These are phyloP conservation scores for Trachelus troglodyta DNA, from an alignment of 2,888 invertebrate genomes.

Conservation along the genomic window DNA sequence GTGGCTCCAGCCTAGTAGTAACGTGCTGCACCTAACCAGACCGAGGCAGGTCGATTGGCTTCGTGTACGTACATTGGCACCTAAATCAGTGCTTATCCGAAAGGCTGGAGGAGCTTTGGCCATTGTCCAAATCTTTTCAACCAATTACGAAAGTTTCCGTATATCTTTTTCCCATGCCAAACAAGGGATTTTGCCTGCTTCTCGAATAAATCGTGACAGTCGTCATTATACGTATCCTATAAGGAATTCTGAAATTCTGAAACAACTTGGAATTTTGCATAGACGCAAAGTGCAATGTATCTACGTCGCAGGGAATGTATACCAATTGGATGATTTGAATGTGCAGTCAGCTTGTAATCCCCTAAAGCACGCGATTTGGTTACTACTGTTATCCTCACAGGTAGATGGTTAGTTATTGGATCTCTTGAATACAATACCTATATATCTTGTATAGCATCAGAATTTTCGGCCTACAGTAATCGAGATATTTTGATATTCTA, in stretches of 20 bases:
- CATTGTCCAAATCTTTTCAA: neutral
- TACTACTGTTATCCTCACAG: neutral
- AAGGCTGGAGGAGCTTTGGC: neutral
- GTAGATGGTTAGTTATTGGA: neutral
- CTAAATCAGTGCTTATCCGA: neutral
- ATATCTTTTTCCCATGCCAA: neutral
- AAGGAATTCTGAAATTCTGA: neutral
- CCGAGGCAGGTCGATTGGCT: neutral
- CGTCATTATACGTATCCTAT: neutral
- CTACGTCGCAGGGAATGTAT: neutral
- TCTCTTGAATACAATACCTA: neutral
- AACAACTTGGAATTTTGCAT: neutral
- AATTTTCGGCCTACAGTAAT: neutral
- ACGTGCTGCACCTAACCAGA: neutral
- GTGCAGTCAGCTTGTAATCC: neutral
- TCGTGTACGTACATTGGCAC: neutral
- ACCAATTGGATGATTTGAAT: neutral
- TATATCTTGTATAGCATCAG: neutral
- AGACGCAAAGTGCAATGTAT: neutral
- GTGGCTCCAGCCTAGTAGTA: neutral
- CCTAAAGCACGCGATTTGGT: neutral
- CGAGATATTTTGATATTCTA: neutral
- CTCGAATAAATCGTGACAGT: neutral
- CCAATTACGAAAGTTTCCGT: neutral
- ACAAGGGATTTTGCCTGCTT: neutral